Evolutionary conservation across 2,113 vertebrate species (phyloP).

Genomic region (Falcunculus frontatus): DNA sequence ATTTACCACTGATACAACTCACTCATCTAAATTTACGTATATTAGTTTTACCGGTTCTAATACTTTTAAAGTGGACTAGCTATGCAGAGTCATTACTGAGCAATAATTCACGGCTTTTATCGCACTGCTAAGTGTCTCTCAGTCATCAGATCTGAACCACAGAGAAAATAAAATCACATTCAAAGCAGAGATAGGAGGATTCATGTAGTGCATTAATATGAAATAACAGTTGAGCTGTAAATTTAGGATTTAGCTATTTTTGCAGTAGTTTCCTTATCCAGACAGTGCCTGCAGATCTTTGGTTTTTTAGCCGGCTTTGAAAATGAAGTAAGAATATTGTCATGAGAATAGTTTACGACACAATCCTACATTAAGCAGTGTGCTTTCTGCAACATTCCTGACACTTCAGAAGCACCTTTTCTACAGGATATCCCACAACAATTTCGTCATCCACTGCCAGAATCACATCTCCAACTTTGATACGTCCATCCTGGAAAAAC

Average conservation of each 20-base stretch:
- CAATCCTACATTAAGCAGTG: not conserved
- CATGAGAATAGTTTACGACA: not conserved
- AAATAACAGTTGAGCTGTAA: not conserved
- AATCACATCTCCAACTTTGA: constrained; percentile 83
- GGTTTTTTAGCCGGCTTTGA: not conserved
- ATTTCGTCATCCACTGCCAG: constrained; percentile 84
- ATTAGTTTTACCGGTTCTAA: not conserved
- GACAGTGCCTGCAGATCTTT: not conserved
- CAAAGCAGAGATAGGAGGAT: not conserved
- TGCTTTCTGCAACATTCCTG: not conserved
- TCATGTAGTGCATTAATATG: not conserved
- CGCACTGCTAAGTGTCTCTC: not conserved
- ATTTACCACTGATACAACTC: not conserved
- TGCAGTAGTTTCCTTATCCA: not conserved
- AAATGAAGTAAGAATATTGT: not conserved
- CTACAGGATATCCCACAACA: constrained; percentile 78
- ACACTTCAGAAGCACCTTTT: constrained; percentile 78
- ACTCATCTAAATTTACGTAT: not conserved
- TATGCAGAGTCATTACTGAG: not conserved
- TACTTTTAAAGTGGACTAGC: not conserved
- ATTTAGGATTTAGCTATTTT: not conserved
- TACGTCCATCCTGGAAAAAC: constrained; percentile 79
- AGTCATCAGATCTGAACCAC: not conserved
- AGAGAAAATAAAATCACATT: not conserved
- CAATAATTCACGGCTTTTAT: not conserved